These are phyloP conservation scores for Nothura maculosa DNA, from an alignment of 2,797 vertebrate genomes.

Conservation along the genomic window DNA sequence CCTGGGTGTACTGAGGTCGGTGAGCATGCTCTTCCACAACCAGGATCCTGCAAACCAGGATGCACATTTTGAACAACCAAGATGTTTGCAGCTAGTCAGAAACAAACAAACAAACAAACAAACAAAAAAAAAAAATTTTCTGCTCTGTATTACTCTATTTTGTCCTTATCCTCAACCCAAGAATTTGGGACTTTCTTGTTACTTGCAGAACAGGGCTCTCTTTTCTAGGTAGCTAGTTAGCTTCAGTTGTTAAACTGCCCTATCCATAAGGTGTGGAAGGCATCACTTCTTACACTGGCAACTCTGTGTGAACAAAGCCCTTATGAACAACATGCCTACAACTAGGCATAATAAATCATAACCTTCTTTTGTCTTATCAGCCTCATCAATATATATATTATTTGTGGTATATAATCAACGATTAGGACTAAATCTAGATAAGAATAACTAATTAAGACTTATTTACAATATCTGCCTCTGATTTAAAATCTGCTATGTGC, in stretches of 20 bases:
- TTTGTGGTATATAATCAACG: not conserved
- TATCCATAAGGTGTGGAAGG: not conserved
- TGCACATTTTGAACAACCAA: too few relatives aligned
- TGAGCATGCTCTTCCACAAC: not conserved
- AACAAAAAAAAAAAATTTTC: not conserved
- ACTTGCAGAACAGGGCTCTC: not conserved
- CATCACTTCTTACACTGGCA: not conserved
- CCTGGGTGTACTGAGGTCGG: not conserved
- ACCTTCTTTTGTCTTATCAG: not conserved
- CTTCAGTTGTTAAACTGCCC: not conserved
- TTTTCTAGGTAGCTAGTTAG: not conserved
- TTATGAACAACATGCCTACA: not conserved
- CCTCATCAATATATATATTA: too few relatives aligned
- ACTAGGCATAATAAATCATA: not conserved
- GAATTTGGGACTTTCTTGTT: not conserved
- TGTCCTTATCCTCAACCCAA: not conserved
- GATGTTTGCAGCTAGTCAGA: not conserved
- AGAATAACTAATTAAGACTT: not conserved
- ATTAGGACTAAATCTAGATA: not conserved
- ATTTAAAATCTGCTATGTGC: not conserved
- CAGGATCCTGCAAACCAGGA: rapidly evolving
- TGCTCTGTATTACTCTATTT: not conserved
- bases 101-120: too few relatives aligned
- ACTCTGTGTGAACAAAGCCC: not conserved
- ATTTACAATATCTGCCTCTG: not conserved